These are phyloP conservation scores for Arothron firmamentum DNA, from an alignment of 2,113 vertebrate genomes.

Conservation along the genomic window DNA sequence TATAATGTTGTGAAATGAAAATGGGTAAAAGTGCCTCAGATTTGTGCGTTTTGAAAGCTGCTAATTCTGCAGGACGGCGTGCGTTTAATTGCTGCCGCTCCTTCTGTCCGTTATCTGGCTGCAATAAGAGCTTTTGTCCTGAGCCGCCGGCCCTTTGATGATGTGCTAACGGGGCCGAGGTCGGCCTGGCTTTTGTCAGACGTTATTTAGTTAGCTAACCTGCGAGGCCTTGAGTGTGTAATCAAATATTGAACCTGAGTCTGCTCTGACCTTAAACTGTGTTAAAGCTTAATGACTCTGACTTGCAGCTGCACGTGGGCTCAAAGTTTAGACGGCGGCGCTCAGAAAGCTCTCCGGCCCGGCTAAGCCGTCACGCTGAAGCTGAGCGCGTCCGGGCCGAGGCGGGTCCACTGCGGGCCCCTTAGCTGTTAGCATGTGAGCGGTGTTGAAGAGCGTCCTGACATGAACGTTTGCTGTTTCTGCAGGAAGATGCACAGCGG, in stretches of 20 bases:
- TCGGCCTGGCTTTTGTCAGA: conserved; percentile 36
- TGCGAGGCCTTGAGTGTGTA: conserved; percentile 55
- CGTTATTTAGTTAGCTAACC: conserved; percentile 60
- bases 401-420: too few species aligned
- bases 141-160: conserved; percentile 54
- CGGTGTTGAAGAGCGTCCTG: too few species aligned
- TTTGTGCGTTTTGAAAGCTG: too few species aligned
- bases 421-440: too few species aligned
- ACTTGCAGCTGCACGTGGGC: conserved; percentile 10
- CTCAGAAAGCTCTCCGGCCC: conserved; percentile 16
- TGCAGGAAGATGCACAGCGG: conserved; percentile 96
- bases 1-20: too few species aligned
- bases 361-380: conserved; percentile 33
- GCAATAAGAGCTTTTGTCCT: conserved; percentile 53
- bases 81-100: conserved; percentile 32
- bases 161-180: conserved; percentile 43
- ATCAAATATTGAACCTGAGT: conserved; percentile 69
- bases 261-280: conserved; percentile 52
- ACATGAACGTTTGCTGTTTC: conserved; percentile 17
- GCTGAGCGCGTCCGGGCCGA: conserved; percentile 9
- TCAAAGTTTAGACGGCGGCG: conserved; percentile 5
- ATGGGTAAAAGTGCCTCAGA: too few species aligned
- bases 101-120: conserved; percentile 16
- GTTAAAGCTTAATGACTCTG: conserved; percentile 43
- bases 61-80: too few species aligned